Evolutionary conservation across 2,797 vertebrate genomes (phyloP).

Genomic region (Rachycentron canadum): DNA sequence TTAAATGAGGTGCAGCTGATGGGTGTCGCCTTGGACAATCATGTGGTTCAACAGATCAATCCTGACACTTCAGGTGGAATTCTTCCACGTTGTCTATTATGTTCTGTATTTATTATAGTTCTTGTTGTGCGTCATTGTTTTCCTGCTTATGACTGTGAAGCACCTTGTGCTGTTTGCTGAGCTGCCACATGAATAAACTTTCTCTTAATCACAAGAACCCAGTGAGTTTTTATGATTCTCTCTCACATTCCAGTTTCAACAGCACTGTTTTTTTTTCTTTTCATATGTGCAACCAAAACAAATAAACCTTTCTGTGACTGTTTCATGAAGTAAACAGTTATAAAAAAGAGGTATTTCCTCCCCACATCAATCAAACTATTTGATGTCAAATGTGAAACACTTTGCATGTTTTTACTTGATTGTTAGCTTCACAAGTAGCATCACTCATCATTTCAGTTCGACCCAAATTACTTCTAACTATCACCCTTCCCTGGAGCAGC

Average conservation of each 20-base stretch:
- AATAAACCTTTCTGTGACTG: slow-evolving; percentile 27
- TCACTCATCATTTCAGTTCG: slow-evolving; percentile 25
- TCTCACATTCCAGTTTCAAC: slow-evolving; percentile 20
- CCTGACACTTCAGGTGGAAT: not conserved
- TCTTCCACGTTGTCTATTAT: too few species aligned
- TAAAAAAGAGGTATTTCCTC: slow-evolving; percentile 8
- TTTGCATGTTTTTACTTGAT: slow-evolving; percentile 20
- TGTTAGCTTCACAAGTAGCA: slow-evolving; percentile 31
- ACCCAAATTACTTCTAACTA: slow-evolving; percentile 36
- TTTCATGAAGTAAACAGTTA: not conserved
- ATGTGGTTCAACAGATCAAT: not conserved
- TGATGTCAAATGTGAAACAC: slow-evolving; percentile 10
- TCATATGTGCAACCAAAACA: slow-evolving; percentile 24
- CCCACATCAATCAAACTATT: slow-evolving; percentile 24
- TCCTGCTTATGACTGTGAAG: not conserved
- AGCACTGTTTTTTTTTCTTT: not conserved
- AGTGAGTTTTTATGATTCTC: slow-evolving; percentile 20
- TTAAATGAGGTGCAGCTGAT: slow-evolving; percentile 1
- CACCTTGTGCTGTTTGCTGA: not conserved
- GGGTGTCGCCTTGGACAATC: too few species aligned
- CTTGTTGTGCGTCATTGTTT: not conserved
- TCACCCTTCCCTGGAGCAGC: slow-evolving; percentile 18
- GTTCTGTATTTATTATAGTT: not conserved
- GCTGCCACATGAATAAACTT: not conserved
- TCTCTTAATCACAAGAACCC: not conserved